Base-by-base conservation (phyloP, 2,888 invertebrate genomes). In the Athalia rosae region DNA sequence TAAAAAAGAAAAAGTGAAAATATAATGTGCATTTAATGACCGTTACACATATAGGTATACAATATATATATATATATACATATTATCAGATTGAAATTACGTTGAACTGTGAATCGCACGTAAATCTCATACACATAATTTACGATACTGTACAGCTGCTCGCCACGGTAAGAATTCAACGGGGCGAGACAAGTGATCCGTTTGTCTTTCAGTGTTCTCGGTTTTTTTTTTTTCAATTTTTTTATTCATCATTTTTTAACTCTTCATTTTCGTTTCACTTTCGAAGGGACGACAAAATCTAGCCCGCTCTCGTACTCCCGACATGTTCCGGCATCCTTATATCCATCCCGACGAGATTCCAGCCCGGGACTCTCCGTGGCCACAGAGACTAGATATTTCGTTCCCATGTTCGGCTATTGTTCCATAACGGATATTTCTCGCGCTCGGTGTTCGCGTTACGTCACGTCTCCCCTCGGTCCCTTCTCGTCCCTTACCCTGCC, bases 321-420 rank as follows among this genome's bases (percentile, higher is more conserved):
- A 58, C 71, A 71, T 67, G 67, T 67, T 67, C 67, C 67, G 71
- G 71, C 71, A 71, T 71, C 71, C 71, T 71, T 56, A 69, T 41
- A 69, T 58, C 61, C 61, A 47, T 73, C 61, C 47, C 73, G 47
- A 61, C 9, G 4, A 41, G 7, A 1, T 13, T 9, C 0, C 9
- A n/a, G 9, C 7, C 11, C 9, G 28, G 13, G 41, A 11, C 43
- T n/a, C 4, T 69, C 9, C 53, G 8, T 53, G 13, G 15, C 58
- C 58, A 4, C 13, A 45, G 43, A n/a, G 43, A n/a, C 41, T 28
- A 28, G 28, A 28, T 28, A 28, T 28, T 28, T 43, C 43, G 13
- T 74, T 62, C 74, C 61, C 74, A 41, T 62, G 74, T 74, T 62
- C 74, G 48, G 11, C 62, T 28, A 74, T 74, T 74, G 74, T 74